Conservation (phyloP, 2,888 invertebrate species). For the Argyresthia albistria region DNA sequence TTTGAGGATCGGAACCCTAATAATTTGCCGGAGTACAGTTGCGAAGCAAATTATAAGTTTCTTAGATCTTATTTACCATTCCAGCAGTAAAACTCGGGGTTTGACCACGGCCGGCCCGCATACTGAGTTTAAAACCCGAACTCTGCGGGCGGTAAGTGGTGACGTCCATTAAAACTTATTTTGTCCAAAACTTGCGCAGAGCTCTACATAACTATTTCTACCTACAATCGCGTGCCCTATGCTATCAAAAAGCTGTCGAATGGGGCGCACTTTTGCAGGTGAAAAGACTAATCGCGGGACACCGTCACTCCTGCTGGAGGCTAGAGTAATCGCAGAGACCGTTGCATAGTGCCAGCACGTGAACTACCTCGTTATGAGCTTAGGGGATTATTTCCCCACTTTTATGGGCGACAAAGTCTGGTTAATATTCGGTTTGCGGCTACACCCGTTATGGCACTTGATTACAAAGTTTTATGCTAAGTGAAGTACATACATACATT, state of each 20-base stretch:
- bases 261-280: too few relatives aligned
- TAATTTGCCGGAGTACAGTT: too few relatives aligned
- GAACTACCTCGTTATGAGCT: neutral
- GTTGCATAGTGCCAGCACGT: conserved; percentile 13
- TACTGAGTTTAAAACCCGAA: conserved; percentile 23
- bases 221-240: conserved; percentile 9
- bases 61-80: neutral
- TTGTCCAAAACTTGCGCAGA: conserved; percentile 3
- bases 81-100: conserved; percentile 22
- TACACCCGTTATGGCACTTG: neutral
- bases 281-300: neutral
- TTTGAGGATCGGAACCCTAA: too few relatives aligned
- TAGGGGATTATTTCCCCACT: neutral
- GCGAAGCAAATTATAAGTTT: too few relatives aligned
- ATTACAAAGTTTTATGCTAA: too few relatives aligned
- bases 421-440: conserved; percentile 13
- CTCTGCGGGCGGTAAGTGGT: conserved; percentile 27
- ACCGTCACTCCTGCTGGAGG: conserved; percentile 3
- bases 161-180: conserved; percentile 46
- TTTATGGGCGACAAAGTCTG: neutral
- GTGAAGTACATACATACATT: too few relatives aligned
- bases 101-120: conserved; percentile 20
- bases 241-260: too few relatives aligned
- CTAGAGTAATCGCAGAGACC: conserved; percentile 26
- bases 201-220: too few relatives aligned